Evolutionary conservation across 2,113 vertebrate species (phyloP).

Genomic region (Cyprinodon brontotheroides): DNA sequence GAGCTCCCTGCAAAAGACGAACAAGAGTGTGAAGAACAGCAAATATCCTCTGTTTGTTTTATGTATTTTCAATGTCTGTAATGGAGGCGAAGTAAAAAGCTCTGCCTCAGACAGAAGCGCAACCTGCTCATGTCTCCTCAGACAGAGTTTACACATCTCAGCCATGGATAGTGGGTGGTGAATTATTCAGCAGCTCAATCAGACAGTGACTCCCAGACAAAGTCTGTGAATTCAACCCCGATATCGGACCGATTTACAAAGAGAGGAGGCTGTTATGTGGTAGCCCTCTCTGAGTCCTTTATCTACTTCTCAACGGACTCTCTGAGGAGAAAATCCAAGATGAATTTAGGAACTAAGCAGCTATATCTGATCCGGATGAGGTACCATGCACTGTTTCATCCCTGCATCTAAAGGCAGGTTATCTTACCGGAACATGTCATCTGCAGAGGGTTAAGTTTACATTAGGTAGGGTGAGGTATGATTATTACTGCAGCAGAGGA

Average conservation of each 20-base stretch:
- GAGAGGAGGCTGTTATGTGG: conserved; percentile 22
- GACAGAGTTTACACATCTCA: conserved; percentile 46
- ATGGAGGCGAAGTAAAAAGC: conserved; percentile 4
- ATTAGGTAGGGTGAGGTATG: conserved; percentile 13
- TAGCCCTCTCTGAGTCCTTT: conserved; percentile 10
- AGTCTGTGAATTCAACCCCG: conserved; percentile 46
- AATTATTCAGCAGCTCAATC: conserved; percentile 70
- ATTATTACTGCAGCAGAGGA: conserved; percentile 23
- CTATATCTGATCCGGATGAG: conserved; percentile 2
- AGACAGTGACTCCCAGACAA: conserved; percentile 48
- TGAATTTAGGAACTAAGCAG: conserved; percentile 1
- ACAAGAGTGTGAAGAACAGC: not conserved
- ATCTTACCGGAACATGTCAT: not conserved
- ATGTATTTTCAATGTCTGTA: not conserved
- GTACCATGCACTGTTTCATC: conserved; percentile 9
- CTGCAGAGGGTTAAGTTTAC: conserved; percentile 13
- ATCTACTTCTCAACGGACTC: conserved; percentile 26
- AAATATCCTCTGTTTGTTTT: not conserved
- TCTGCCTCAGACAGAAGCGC: conserved; percentile 13
- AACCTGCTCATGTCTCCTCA: conserved; percentile 28
- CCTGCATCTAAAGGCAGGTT: not conserved
- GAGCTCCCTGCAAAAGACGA: not conserved
- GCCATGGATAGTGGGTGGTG: conserved; percentile 44
- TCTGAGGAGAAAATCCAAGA: conserved; percentile 28
- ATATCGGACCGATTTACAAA: conserved; percentile 43